Percentiles rank a stretch among this genome's conserved stretches.
Conservation (phyloP, 2,113 vertebrate species). For the Pterophyllum scalare region DNA sequence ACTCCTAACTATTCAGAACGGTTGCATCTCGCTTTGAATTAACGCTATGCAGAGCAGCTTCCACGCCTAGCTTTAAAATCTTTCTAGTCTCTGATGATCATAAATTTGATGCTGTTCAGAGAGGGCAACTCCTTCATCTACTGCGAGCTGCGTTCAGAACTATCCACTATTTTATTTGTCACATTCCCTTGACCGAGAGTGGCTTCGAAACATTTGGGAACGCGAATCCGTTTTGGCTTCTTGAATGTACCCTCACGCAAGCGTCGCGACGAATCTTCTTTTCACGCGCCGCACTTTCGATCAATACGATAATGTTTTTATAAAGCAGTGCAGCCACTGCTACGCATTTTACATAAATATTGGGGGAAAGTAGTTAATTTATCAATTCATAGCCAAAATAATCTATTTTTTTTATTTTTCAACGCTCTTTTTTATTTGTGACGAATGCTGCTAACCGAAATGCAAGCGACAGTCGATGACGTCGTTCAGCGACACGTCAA, state of each 20-base stretch:
- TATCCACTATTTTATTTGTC: not conserved
- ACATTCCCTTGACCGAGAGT: not conserved
- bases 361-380: too few species aligned
- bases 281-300: constrained; percentile 50
- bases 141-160: constrained; percentile 61
- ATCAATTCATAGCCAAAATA: not conserved
- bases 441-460: constrained; percentile 37
- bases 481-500: constrained; percentile 68
- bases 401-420: not conserved
- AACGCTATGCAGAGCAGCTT: not conserved
- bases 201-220: constrained; percentile 30
- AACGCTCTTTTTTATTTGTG: not conserved
- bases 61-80: constrained; percentile 14
- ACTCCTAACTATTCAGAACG: not conserved
- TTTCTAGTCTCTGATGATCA: constrained; percentile 48
- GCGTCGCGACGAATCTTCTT: not conserved
- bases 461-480: constrained; percentile 22
- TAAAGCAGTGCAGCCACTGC: not conserved
- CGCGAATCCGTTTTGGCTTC: not conserved
- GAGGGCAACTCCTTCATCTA: constrained; percentile 65
- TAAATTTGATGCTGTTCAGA: constrained; percentile 67
- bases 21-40: constrained; percentile 30
- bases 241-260: constrained; percentile 45
- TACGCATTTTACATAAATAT: accelerated
- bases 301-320: not conserved